Percentiles rank a stretch among this genome's conserved stretches.
Evolutionary conservation across 2,113 vertebrate species (phyloP).

Genomic region (Halcyon senegalensis): DNA sequence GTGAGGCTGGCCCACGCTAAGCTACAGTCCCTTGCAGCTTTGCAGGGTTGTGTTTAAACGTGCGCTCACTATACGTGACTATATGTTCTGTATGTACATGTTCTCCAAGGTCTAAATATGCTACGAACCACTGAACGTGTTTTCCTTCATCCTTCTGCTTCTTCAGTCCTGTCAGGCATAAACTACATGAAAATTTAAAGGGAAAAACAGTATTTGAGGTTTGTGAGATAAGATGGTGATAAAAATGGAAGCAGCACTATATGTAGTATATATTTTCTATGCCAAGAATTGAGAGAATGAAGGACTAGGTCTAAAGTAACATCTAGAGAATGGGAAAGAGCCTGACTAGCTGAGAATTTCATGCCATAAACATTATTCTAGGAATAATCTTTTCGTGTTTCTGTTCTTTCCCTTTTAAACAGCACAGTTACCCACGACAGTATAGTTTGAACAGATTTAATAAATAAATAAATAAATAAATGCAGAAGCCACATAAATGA

Average conservation of each 20-base stretch:
- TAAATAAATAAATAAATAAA: neutral
- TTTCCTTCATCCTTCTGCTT: neutral
- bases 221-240: neutral
- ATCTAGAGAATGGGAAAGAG: neutral
- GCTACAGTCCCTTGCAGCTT: neutral
- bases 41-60: neutral
- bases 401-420: constrained; percentile 26
- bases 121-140: neutral
- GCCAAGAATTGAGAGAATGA: neutral
- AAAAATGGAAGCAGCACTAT: neutral
- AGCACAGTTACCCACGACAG: neutral
- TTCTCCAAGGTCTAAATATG: neutral
- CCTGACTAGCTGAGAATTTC: neutral
- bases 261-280: neutral
- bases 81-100: neutral
- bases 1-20: neutral
- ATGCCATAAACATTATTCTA: neutral
- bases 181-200: neutral
- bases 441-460: neutral
- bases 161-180: neutral
- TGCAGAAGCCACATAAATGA: neutral
- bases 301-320: neutral
- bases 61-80: neutral
- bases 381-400: constrained; percentile 7
- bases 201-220: neutral